phyloP scores from a whole-genome alignment of 2,113 vertebrate species.

The Athene cunicularia region DNA sequence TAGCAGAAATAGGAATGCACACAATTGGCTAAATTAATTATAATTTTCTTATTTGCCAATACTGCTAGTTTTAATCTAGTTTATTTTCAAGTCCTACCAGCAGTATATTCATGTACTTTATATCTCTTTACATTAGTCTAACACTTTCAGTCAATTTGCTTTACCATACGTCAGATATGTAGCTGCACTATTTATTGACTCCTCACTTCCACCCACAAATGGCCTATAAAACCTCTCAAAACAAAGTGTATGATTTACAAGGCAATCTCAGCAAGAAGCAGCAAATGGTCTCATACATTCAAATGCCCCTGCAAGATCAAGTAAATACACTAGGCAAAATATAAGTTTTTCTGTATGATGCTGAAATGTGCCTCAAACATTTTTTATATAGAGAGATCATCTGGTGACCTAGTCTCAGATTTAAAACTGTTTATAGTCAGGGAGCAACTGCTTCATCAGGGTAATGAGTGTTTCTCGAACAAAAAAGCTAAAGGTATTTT shows the following conservation, averaged over 20 bases:
- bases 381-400: background rate
- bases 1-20: background rate
- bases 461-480: background rate
- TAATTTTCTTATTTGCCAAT: background rate
- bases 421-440: background rate
- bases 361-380: background rate
- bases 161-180: background rate
- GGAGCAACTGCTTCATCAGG: background rate
- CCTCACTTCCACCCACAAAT: slow-evolving; percentile 17
- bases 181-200: slow-evolving; percentile 53
- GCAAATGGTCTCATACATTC: slow-evolving; percentile 15
- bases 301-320: background rate
- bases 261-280: slow-evolving; percentile 22
- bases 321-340: background rate
- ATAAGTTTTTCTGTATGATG: background rate
- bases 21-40: slow-evolving; percentile 26
- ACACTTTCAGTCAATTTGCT: slow-evolving; percentile 2
- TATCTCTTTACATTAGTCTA: background rate
- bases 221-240: slow-evolving; percentile 55
- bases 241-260: slow-evolving; percentile 53
- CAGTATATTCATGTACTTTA: background rate
- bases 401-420: background rate
- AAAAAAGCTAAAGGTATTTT: background rate
- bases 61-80: background rate
- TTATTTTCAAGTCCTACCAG: slow-evolving; percentile 1